Conservation (phyloP, 2,888 invertebrate species). For the Mythimna pallens region DNA sequence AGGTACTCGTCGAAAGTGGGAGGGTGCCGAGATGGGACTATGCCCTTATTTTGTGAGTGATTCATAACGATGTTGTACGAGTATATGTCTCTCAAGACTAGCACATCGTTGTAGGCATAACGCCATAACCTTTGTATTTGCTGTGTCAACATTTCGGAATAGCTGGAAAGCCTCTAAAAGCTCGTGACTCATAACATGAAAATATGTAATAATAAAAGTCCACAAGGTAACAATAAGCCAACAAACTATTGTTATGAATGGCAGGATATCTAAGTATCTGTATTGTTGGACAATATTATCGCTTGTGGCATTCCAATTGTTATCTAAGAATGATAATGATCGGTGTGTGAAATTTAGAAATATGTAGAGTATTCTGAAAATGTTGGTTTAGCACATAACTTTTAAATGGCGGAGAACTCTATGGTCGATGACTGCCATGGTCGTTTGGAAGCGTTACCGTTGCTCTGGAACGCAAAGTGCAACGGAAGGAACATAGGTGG, state of each 20-base stretch:
- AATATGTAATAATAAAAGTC: constrained; percentile 45
- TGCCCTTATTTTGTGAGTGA: constrained; percentile 53
- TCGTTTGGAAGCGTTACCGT: too few species aligned
- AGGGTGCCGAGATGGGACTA: too few species aligned
- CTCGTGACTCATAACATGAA: constrained; percentile 57
- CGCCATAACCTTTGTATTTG: constrained; percentile 67
- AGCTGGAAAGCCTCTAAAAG: constrained; percentile 59
- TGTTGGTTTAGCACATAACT: not conserved
- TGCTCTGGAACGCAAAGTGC: too few species aligned
- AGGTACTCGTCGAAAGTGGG: too few species aligned
- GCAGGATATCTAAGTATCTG: constrained; percentile 32
- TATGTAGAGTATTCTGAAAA: not conserved
- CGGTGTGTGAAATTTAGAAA: constrained; percentile 1
- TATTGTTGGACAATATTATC: constrained; percentile 58
- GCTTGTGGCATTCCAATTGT: constrained; percentile 47
- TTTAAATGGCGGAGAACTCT: not conserved
- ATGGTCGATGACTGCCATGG: too few species aligned
- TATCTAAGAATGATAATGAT: constrained; percentile 41
- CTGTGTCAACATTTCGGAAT: constrained; percentile 66
- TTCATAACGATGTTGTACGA: constrained; percentile 44
- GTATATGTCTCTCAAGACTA: constrained; percentile 54
- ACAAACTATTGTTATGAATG: constrained; percentile 50
- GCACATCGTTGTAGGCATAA: constrained; percentile 46
- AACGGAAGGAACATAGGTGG: too few species aligned
- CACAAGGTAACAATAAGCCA: constrained; percentile 37